phyloP scores from a whole-genome alignment of 2,797 vertebrate species.

The Pseudochromis fuscus region DNA sequence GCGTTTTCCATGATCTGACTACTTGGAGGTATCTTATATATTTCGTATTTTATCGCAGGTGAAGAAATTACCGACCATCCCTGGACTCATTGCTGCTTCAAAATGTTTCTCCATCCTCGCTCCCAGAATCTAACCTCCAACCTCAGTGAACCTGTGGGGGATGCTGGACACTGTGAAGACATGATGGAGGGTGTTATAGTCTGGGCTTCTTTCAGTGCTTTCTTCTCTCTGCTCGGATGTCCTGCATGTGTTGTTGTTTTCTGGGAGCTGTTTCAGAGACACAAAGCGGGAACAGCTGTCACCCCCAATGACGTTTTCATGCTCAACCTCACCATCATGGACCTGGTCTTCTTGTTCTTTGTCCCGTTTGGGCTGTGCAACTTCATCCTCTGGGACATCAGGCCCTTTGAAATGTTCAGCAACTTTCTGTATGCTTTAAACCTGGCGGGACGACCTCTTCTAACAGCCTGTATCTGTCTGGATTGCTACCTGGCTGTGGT shows the following conservation, averaged over 20 bases:
- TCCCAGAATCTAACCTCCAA: constrained; percentile 36
- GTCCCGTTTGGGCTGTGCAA: constrained; percentile 50
- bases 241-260: constrained; percentile 55
- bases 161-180: constrained; percentile 24
- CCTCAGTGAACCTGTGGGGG: neutral
- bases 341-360: constrained; percentile 53
- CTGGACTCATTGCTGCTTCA: neutral
- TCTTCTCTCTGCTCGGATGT: constrained; percentile 56
- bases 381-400: constrained; percentile 50
- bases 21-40: neutral
- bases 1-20: no score
- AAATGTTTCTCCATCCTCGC: constrained; percentile 34
- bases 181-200: constrained; percentile 19
- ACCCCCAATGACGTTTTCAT: constrained; percentile 64
- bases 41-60: constrained; percentile 7
- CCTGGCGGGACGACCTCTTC: constrained; percentile 64
- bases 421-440: constrained; percentile 51
- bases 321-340: constrained; percentile 61
- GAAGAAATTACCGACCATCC: neutral
- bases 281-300: constrained; percentile 20
- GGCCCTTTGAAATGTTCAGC: neutral
- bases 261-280: constrained; percentile 40
- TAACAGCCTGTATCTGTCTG: constrained; percentile 71
- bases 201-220: constrained; percentile 43
- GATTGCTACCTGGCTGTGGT: constrained; percentile 74